Conservation (phyloP, 2,888 invertebrate genomes). For the Drosophila longiperda region DNA sequence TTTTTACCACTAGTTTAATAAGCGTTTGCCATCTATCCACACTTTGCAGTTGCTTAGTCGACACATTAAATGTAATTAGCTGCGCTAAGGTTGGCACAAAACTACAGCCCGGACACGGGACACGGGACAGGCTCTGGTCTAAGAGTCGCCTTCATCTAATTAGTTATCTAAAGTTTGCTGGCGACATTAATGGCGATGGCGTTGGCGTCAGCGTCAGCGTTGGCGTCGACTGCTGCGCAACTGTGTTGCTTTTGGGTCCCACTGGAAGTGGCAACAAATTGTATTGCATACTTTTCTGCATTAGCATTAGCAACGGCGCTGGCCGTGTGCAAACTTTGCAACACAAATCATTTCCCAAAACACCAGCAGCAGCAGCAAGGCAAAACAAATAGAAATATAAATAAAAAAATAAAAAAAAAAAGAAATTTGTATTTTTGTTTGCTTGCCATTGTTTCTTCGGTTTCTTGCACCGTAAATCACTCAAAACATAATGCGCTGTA, state of each 20-base stretch:
- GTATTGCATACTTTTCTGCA: conserved; percentile 12
- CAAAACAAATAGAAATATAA: conserved; percentile 33
- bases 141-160: conserved; percentile 64
- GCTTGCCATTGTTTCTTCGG: conserved; percentile 48
- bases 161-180: conserved; percentile 77
- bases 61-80: conserved; percentile 79
- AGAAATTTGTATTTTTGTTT: conserved; percentile 26
- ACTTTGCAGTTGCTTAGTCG: conserved; percentile 74
- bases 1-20: conserved; percentile 54
- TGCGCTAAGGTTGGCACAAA: conserved; percentile 74
- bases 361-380: conserved; percentile 12
- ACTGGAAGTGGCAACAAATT: conserved; percentile 37
- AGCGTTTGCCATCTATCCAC: conserved; percentile 56
- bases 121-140: conserved; percentile 11
- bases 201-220: background rate
- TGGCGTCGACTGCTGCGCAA: background rate
- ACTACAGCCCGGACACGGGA: conserved; percentile 49
- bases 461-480: conserved; percentile 64
- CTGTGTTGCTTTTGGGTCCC: background rate
- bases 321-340: conserved; percentile 42
- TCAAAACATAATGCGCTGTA: conserved; percentile 74
- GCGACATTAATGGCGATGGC: conserved; percentile 69
- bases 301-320: conserved; percentile 43
- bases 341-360: conserved; percentile 59
- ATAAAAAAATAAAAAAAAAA: conserved; percentile 24